Base-by-base conservation (phyloP, 2,888 invertebrate genomes). In the Deroplatys truncata region DNA sequence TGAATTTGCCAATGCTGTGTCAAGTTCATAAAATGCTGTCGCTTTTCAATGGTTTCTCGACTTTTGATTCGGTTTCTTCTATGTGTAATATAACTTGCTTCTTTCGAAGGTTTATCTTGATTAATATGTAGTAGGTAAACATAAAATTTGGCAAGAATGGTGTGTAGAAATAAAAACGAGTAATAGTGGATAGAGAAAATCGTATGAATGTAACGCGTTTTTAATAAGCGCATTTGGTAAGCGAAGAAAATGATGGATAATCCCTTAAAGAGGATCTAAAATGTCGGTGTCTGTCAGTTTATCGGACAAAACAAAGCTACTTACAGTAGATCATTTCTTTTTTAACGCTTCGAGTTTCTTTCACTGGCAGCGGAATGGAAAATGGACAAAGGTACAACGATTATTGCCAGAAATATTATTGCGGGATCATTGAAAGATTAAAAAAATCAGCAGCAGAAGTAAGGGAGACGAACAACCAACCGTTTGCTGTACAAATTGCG, bases 401-500 rank as follows among this genome's bases (percentile, higher is more conserved):
- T 72, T 25, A 72, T 72, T 72, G 56, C 20, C 56, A 72, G 56
- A 72, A 72, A 72, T 72, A 72, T 72, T 72, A 72, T 72, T 72
- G 56, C 56, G 56, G 56, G 56, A 72, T 72, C 56, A 72, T 72
- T 72, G 56, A 25, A 72, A 72, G 56, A 72, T 72, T 72, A 72
- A 72, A 72, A 72, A 72, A 72, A 72, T 72, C 56, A 72, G 56
- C 7, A 72, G 25, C 49, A 49, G 28, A 85, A 49, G 43, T 85
- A 85, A 85, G 25, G 85, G 35, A 15, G 49, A 49, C 49, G 49
- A 85, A n/a, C n/a, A 28, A 16, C 56, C 3, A 28, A 16, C 56
- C 82, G 83, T 87, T 87, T 87, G 83, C 87, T 83, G 35, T 87
- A 87, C 87, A 87, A 82, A 87, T 87, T 87, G 87, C 35, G 87